A percentile compares a stretch with the other conserved stretches of the same genome.
Conservation (phyloP, 2,113 vertebrate species). For the Glaucidium brasilianum region DNA sequence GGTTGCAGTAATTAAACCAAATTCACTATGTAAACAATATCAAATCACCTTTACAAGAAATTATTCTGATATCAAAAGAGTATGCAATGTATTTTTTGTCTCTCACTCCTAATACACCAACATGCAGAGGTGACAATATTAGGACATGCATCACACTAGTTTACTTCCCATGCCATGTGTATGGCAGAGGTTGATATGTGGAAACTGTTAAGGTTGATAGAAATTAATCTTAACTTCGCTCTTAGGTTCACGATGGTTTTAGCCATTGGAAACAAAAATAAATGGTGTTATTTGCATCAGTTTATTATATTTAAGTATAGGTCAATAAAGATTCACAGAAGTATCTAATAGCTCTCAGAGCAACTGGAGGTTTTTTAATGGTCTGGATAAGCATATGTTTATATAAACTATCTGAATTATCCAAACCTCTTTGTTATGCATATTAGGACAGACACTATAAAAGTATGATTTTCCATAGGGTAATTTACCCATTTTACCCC, state of each 20-base stretch:
- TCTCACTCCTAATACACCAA: background rate
- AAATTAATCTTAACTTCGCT: background rate
- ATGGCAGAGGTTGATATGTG: background rate
- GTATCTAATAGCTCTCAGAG: background rate
- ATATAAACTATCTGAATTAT: background rate
- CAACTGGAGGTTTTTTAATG: background rate
- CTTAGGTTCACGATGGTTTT: background rate
- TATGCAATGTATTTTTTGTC: rapidly evolving
- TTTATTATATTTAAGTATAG: background rate
- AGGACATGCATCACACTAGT: background rate
- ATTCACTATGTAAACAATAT: background rate
- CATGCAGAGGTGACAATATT: rapidly evolving
- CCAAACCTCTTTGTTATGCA: background rate
- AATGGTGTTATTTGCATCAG: background rate
- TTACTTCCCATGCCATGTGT: background rate
- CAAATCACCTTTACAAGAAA: background rate
- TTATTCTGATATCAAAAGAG: background rate
- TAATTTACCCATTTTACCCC: background rate
- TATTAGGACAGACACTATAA: background rate
- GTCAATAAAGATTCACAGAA: background rate
- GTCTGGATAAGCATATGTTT: background rate
- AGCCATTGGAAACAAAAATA: background rate
- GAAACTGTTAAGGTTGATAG: background rate
- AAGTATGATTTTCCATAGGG: background rate
- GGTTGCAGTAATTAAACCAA: background rate